Conservation (phyloP, 2,113 vertebrate genomes). For the Pomatorhinus ruficollis region DNA sequence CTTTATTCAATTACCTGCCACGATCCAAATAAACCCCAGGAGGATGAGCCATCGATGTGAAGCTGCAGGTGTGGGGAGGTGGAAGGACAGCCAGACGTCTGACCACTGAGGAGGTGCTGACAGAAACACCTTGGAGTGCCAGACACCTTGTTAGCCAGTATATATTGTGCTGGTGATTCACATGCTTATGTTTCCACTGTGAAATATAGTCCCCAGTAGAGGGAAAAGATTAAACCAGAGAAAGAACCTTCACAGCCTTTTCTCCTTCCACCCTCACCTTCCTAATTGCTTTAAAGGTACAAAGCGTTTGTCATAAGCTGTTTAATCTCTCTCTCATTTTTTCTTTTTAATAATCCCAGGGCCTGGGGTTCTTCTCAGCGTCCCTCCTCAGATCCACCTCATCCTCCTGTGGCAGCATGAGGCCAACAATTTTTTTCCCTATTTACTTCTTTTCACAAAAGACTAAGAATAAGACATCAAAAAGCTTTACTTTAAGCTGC, state of each 20-base stretch:
- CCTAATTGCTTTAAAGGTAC: neutral
- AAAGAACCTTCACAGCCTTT: neutral
- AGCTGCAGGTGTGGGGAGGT: neutral
- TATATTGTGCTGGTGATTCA: neutral
- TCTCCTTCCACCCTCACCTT: neutral
- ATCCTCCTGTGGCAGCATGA: neutral
- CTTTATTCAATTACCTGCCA: neutral
- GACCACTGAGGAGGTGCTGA: neutral
- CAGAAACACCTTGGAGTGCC: neutral
- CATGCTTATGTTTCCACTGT: neutral
- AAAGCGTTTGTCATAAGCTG: neutral
- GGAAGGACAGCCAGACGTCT: neutral
- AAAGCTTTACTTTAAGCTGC: neutral
- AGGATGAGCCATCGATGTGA: neutral
- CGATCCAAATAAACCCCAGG: neutral
- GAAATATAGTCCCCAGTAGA: neutral
- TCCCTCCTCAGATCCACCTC: neutral
- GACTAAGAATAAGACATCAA: neutral
- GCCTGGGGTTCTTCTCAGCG: neutral
- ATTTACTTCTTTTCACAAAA: neutral
- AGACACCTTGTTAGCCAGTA: neutral
- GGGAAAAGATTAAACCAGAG: neutral
- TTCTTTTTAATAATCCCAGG: neutral
- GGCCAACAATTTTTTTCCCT: no score
- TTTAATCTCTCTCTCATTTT: neutral